Percentiles rank a stretch among this genome's conserved stretches.
These are phyloP conservation scores for Tenthredo mesomela DNA, from an alignment of 2,888 invertebrate genomes.

Conservation along the genomic window DNA sequence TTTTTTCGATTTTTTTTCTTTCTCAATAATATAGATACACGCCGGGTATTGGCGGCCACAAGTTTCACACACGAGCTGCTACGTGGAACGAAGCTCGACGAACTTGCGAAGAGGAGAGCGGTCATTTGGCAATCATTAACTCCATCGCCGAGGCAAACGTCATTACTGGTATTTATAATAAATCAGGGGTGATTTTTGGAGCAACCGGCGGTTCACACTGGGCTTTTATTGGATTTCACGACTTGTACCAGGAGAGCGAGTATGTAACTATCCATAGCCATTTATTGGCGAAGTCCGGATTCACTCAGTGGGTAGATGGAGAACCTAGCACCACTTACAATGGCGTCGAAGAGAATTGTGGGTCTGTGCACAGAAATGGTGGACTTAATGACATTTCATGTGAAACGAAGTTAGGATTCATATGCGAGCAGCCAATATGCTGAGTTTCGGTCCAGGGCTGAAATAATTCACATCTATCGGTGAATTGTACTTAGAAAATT, in stretches of 20 bases:
- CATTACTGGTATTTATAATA: neutral
- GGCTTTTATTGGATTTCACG: constrained; percentile 26
- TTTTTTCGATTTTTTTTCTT: no score
- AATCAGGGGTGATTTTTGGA: neutral
- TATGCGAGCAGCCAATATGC: constrained; percentile 13
- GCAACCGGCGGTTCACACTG: neutral
- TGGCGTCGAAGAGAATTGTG: constrained; percentile 12
- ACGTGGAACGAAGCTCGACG: constrained; percentile 22
- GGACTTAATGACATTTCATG: constrained; percentile 29
- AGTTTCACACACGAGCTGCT: neutral
- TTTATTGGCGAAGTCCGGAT: constrained; percentile 16
- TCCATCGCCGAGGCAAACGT: neutral
- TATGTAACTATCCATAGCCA: constrained; percentile 34
- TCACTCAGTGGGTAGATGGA: neutral
- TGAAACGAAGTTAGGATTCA: neutral
- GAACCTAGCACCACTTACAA: neutral
- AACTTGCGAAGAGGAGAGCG: constrained; percentile 24
- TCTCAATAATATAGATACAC: neutral
- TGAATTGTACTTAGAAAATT: no score
- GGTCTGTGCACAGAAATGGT: neutral
- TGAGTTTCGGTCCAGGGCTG: neutral
- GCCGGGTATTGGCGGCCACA: constrained; percentile 8
- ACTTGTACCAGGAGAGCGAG: constrained; percentile 20
- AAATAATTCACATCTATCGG: neutral
- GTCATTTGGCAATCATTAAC: constrained; percentile 31